Percentiles rank a stretch among this genome's conserved stretches.
These are phyloP conservation scores for Scophthalmus maximus DNA, from an alignment of 2,113 vertebrate genomes.

Conservation along the genomic window DNA sequence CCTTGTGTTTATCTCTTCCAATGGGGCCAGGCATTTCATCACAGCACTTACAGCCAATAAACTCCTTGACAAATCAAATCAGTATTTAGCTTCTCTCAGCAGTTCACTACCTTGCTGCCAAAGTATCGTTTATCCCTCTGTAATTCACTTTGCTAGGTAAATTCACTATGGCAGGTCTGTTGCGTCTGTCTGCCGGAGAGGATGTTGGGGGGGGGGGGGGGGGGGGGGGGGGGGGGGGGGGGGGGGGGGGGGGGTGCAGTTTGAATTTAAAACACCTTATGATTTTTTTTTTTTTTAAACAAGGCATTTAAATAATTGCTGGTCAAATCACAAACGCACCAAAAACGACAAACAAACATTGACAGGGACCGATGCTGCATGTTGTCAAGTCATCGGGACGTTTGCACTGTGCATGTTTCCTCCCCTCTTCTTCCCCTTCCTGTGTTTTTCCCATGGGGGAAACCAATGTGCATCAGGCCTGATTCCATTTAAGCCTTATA, in stretches of 20 bases:
- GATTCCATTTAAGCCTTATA: constrained; percentile 72
- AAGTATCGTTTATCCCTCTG: constrained; percentile 80
- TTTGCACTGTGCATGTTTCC: background rate
- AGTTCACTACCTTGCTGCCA: constrained; percentile 78
- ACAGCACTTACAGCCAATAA: constrained; percentile 84
- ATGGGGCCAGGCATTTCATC: constrained; percentile 81
- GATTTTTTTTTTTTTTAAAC: background rate
- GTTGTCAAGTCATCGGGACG: constrained; percentile 13
- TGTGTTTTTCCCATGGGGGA: constrained; percentile 52
- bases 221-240: constrained; percentile 32
- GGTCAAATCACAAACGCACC: constrained; percentile 1
- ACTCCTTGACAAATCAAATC: constrained; percentile 83
- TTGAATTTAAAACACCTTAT: too few species aligned
- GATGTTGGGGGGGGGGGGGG: constrained; percentile 34
- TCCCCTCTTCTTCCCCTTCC: constrained; percentile 32
- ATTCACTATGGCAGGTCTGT: constrained; percentile 76
- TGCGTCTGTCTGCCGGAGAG: constrained; percentile 61
- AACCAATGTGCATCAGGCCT: constrained; percentile 55
- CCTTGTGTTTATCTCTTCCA: constrained; percentile 77
- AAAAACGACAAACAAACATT: constrained; percentile 29
- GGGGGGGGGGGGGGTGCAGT: constrained; percentile 38
- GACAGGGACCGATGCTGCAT: constrained; percentile 14
- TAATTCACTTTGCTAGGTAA: constrained; percentile 82
- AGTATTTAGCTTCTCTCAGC: constrained; percentile 84
- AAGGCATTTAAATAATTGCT: constrained; percentile 15